These are phyloP conservation scores for Tetramorium alpestre DNA, from an alignment of 1,140 invertebrate genomes.

Conservation along the genomic window DNA sequence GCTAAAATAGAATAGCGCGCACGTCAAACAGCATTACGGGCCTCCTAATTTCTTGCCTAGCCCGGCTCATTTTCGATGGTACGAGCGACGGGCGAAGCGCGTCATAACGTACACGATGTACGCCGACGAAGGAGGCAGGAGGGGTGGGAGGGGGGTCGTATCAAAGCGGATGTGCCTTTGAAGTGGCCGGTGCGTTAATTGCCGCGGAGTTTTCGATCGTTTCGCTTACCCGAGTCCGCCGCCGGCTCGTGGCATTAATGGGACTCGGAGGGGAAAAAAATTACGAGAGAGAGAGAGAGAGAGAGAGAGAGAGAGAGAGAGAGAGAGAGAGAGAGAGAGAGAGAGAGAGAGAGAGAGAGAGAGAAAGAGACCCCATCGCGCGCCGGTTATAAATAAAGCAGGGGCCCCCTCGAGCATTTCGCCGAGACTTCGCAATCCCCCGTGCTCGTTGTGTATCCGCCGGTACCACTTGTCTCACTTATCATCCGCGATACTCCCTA, in stretches of 20 bases:
- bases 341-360: background rate
- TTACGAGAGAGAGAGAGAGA: background rate
- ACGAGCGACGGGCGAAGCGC: background rate
- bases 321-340: background rate
- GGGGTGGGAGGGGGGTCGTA: background rate
- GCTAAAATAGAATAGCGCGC: conserved; percentile 82
- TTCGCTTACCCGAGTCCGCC: conserved; percentile 18
- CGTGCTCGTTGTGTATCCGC: conserved; percentile 37
- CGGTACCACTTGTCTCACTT: conserved; percentile 57
- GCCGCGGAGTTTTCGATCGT: conserved; percentile 55
- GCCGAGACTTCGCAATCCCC: conserved; percentile 54
- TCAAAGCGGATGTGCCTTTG: conserved; percentile 51
- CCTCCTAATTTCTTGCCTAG: conserved; percentile 43
- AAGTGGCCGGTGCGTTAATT: conserved; percentile 56
- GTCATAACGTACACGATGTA: background rate
- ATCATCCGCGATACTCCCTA: conserved; percentile 49
- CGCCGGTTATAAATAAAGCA: conserved; percentile 55
- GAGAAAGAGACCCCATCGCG: background rate
- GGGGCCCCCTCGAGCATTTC: conserved; percentile 46
- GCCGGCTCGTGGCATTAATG: conserved; percentile 52
- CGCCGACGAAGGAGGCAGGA: background rate
- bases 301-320: background rate
- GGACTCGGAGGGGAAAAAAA: background rate
- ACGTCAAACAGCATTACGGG: conserved; percentile 78
- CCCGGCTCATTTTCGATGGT: conserved; percentile 29